Percentiles rank a stretch among this genome's conserved stretches.
These are phyloP conservation scores for Drosophila mayaguana DNA, from an alignment of 2,888 invertebrate genomes.

Conservation along the genomic window DNA sequence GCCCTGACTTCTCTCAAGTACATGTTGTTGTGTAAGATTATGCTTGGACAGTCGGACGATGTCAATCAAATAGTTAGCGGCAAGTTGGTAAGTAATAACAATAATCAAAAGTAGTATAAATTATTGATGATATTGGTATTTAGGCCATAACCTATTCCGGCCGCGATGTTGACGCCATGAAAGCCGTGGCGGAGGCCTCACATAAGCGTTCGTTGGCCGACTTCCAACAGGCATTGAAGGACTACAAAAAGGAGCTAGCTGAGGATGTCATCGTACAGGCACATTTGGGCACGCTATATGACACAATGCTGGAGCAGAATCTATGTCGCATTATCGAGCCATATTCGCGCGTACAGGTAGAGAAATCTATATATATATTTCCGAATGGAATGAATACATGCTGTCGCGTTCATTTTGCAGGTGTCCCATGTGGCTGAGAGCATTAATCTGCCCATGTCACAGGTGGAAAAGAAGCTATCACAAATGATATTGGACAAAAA, in stretches of 20 bases:
- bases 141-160: slow-evolving; percentile 97
- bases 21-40: slow-evolving; percentile 99
- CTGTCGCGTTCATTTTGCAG: slow-evolving; percentile 48
- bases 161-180: slow-evolving; percentile 98
- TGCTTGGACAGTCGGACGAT: slow-evolving; percentile 98
- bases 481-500: slow-evolving; percentile 99
- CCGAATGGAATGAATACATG: background rate
- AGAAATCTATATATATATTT: no score
- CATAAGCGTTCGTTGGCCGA: slow-evolving; percentile 98
- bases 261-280: slow-evolving; percentile 98
- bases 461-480: slow-evolving; percentile 99
- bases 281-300: slow-evolving; percentile 98
- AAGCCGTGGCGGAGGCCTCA: slow-evolving; percentile 97
- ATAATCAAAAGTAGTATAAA: background rate
- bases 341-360: slow-evolving; percentile 95
- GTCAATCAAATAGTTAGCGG: slow-evolving; percentile 97
- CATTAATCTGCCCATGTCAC: slow-evolving; percentile 94
- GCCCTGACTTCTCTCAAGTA: slow-evolving; percentile 98
- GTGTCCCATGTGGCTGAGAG: slow-evolving; percentile 95
- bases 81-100: slow-evolving; percentile 88
- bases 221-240: slow-evolving; percentile 95
- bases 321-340: slow-evolving; percentile 99
- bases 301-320: slow-evolving; percentile 99
- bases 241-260: slow-evolving; percentile 94
- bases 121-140: background rate